These are phyloP conservation scores for Aegithalos caudatus DNA, from an alignment of 2,113 vertebrate species.

Conservation along the genomic window DNA sequence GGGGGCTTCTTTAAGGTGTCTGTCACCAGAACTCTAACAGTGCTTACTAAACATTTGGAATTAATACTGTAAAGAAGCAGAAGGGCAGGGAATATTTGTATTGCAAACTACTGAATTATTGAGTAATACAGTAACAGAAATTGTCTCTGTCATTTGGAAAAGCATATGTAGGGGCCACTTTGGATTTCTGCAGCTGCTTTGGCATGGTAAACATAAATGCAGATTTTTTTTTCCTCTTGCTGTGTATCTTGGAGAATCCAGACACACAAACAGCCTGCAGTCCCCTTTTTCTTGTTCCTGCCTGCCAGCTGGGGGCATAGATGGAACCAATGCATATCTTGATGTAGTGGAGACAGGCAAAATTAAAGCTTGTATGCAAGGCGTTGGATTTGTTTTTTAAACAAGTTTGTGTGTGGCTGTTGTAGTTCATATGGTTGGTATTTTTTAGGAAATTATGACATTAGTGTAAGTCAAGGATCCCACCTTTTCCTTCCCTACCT, in stretches of 20 bases:
- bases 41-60: not conserved
- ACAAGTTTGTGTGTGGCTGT: not conserved
- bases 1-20: not conserved
- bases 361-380: not conserved
- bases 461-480: not conserved
- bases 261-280: not conserved
- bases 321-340: not conserved
- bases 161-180: not conserved
- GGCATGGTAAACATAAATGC: not conserved
- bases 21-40: not conserved
- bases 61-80: not conserved
- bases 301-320: not conserved
- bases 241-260: not conserved
- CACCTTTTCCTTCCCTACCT: not conserved
- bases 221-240: rapidly evolving
- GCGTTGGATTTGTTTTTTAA: not conserved
- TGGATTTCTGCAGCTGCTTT: not conserved
- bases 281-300: not conserved
- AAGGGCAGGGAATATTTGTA: not conserved
- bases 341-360: not conserved
- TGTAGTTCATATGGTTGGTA: not conserved
- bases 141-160: not conserved
- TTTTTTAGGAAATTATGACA: not conserved
- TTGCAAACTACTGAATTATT: not conserved
- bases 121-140: not conserved